Evolutionary conservation across 2,888 invertebrate species (phyloP), one percentile per base, ranked within the genome.

Genomic region (Limenitis camilla): DNA sequence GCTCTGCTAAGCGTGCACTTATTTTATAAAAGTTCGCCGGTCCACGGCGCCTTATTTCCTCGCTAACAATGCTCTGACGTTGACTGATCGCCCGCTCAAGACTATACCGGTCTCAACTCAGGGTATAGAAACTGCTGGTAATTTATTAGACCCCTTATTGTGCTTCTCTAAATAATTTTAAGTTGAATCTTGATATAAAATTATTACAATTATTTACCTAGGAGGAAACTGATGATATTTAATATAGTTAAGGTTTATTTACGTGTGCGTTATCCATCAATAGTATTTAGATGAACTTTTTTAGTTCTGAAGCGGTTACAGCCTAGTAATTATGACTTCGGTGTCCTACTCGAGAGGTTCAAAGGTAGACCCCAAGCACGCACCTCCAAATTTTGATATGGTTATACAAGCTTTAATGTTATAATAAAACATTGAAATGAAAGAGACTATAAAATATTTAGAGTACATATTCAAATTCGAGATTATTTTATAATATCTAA

Each of bases 1-100:
- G 53, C 44, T 39, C 40, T 43, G 41, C 57, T 58, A 56, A 57
- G 58, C 59, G 58, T 56, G 54, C 62, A 68, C 69, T 74, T 78
- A 80, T 73, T 75, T 76, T 75, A 76, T 74, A 72, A 74, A 74
- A 78, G 69, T 75, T 76, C 62, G 65, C 66, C 59, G 66, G 69
- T 72, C 69, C 66, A 45, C 62, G 59, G 64, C 61, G 60, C 72
- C 76, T 74, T 71, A 77, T 78, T 78, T 72, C 67, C 68, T 62
- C 66, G 71, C 68, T 78, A 81, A 82, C 81, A 82, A 81, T 80
- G 69, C 61, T 59, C 59, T 59, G 81, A 82, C 82, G 68, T 74
- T 81, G 83, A 82, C 74, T 65, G 78, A 82, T 82, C 71, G 70
- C 68, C 51, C 55, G 49, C 54, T 53, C 56, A 54, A 51, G 56